Conservation (phyloP, 2,113 vertebrate species). For the Gulo gulo region DNA sequence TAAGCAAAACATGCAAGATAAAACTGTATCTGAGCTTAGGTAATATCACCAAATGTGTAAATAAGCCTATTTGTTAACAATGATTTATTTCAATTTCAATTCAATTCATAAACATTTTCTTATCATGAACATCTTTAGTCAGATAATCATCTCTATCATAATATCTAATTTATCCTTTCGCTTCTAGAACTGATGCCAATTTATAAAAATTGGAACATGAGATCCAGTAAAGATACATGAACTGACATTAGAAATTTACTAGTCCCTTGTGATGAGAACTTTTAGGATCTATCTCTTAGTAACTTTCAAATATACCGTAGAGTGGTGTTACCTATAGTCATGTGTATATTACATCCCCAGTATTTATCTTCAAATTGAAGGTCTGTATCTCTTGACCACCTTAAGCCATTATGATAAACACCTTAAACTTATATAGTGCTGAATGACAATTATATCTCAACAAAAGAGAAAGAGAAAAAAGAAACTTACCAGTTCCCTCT, state of each 20-base stretch:
- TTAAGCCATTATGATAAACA: neutral
- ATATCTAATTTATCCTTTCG: neutral
- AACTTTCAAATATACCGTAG: neutral
- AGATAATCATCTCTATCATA: neutral
- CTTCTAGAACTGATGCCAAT: neutral
- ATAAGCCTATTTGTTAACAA: neutral
- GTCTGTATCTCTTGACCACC: neutral
- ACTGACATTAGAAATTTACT: neutral
- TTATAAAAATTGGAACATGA: constrained; percentile 14
- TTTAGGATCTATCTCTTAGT: neutral
- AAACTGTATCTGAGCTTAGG: constrained; percentile 10
- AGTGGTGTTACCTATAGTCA: neutral
- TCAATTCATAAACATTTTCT: neutral
- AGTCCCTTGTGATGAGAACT: neutral
- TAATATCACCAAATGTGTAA: constrained; percentile 12
- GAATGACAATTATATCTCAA: neutral
- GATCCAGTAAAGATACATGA: neutral
- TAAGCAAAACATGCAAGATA: constrained; percentile 16
- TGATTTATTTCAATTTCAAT: constrained; percentile 28
- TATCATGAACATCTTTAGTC: neutral
- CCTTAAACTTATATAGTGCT: neutral
- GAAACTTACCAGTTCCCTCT: neutral
- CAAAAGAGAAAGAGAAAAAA: constrained; percentile 1
- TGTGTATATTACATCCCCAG: neutral
- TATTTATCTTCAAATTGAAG: neutral